Evolutionary conservation across 2,113 vertebrate genomes (phyloP), one percentile per base, ranked within the genome.

Genomic region (Prolemur simus): DNA sequence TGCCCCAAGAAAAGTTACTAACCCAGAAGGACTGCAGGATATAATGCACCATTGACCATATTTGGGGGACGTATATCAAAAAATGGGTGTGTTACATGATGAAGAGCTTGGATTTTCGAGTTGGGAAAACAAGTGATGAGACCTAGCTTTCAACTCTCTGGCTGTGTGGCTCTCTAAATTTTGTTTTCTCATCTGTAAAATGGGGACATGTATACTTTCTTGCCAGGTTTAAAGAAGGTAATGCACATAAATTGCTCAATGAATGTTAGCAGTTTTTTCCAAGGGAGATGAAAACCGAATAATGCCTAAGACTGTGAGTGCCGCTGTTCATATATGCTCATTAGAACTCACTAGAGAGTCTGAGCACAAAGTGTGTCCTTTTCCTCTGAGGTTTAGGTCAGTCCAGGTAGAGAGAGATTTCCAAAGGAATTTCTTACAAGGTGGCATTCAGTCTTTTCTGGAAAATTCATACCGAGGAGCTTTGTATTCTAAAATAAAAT

Each of bases 401-500:
- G 60, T 82, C 3, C 21, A 73, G 69, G 20, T 8, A 76, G 23
- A 88, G 52, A 85, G 32, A 8, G 49, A 76, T 77, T 88, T 81
- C 58, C 47, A 87, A 89, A 80, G 37, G 58, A 78, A 21, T 74
- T 27, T n/a, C 63, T 86, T 27, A n/a, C 18, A 85, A 49, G 52
- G 9, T 94, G 47, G 81, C 56, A 49, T n/a, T 82, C 17, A 73
- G 37, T 37, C 29, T 96, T 78, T 94, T 85, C 83, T 83, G 66
- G 91, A 88, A 90, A 81, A 94, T 58, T 88, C 58, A 87, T 20
- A 64, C 21, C 11, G 37, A 93, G 45, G 18, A 93, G 4, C 13
- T 96, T 94, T 86, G n/a, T 84, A 85, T 6, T 91, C 20, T 92
- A 89, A 73, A 89, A 68, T 64, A 58, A 66, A 47, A 77, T n/a